Conservation (phyloP, 2,888 invertebrate genomes). For the Saturnia pavonia region DNA sequence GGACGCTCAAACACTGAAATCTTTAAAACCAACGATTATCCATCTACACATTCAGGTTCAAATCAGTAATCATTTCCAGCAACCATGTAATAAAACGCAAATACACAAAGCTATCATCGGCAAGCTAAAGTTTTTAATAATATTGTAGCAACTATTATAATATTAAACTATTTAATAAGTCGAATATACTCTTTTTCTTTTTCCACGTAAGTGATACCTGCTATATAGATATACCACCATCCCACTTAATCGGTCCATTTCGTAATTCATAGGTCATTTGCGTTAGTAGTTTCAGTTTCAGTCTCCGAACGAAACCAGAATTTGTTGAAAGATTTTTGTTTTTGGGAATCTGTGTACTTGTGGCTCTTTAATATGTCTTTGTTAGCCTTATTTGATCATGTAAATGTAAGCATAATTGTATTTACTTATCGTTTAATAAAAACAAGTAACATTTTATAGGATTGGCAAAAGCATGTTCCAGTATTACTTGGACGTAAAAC, state of each 20-base stretch:
- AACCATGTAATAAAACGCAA: neutral
- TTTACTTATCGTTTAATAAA: neutral
- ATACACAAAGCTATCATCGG: neutral
- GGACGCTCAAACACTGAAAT: conserved; percentile 1
- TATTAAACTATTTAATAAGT: no score
- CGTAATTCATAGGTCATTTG: no score
- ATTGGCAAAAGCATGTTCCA: neutral
- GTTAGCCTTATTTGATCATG: neutral
- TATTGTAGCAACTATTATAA: no score
- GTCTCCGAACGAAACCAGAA: no score
- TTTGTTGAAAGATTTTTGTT: no score
- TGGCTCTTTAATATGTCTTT: neutral
- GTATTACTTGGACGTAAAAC: conserved; percentile 30
- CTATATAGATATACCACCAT: no score
- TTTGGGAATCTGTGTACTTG: neutral
- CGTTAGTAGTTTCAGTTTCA: no score
- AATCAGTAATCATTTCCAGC: neutral
- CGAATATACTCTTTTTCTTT: no score
- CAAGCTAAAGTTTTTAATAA: no score
- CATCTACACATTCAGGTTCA: neutral
- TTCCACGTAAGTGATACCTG: no score
- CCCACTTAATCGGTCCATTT: no score
- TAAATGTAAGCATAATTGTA: conserved; percentile 1
- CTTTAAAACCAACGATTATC: neutral
- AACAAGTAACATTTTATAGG: neutral